Conservation (phyloP, 2,888 invertebrate species). For the Drosophila atripex region DNA sequence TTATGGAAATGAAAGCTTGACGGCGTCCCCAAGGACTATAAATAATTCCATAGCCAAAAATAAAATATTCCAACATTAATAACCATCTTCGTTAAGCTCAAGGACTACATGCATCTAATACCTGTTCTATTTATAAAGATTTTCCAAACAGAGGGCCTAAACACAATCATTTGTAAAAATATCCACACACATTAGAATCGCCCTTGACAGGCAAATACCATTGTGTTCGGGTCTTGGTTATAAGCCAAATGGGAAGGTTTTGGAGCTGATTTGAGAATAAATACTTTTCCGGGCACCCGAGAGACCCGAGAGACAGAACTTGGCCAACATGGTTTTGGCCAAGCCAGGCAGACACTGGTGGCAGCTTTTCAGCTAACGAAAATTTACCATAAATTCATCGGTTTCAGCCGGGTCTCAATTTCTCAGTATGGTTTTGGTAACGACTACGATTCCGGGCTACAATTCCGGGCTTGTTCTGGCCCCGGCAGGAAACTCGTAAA, state of each 20-base stretch:
- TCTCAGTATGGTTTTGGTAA: constrained; percentile 1
- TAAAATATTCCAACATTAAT: constrained; percentile 1
- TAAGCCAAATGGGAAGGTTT: constrained; percentile 41
- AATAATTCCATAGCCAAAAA: background rate
- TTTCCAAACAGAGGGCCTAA: constrained; percentile 10
- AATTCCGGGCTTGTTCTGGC: constrained; percentile 1
- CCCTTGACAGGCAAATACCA: constrained; percentile 24
- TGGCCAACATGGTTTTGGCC: constrained; percentile 15
- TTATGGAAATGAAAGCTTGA: constrained; percentile 9
- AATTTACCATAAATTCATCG: constrained; percentile 37
- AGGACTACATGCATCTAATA: background rate
- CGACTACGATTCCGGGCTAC: constrained; percentile 11
- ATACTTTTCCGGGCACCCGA: constrained; percentile 13
- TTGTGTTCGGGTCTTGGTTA: constrained; percentile 25
- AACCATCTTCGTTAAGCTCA: background rate
- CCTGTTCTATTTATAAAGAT: constrained; percentile 21
- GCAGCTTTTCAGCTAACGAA: constrained; percentile 38
- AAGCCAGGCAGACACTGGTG: constrained; percentile 36
- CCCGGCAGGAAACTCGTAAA: constrained; percentile 47
- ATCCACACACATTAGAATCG: constrained; percentile 7
- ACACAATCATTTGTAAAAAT: constrained; percentile 20
- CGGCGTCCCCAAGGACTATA: background rate
- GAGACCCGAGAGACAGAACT: constrained; percentile 9
- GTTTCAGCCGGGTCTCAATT: constrained; percentile 19
- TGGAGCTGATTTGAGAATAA: constrained; percentile 40